phyloP scores from a whole-genome alignment of 2,113 vertebrate species.

The Salvelinus fontinalis region DNA sequence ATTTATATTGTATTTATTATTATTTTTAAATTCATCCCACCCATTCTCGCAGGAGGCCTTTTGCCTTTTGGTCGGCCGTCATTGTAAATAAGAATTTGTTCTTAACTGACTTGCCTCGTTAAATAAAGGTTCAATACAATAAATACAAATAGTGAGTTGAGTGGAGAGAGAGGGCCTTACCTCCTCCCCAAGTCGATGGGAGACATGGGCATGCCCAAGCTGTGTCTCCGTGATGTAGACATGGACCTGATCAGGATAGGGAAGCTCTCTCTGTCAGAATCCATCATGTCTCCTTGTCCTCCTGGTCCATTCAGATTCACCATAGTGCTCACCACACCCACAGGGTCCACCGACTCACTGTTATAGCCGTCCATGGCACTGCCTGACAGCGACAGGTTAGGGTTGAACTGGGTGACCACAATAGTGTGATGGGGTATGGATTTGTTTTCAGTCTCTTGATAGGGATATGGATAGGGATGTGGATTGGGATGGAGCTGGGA shows the following conservation, averaged over 20 bases:
- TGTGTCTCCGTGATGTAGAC: constrained; percentile 82
- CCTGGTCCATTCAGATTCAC: constrained; percentile 43
- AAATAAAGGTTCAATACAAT: too few species aligned
- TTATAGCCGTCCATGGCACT: constrained; percentile 31
- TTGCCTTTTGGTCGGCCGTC: too few species aligned
- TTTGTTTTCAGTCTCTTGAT: background rate
- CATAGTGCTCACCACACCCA: constrained; percentile 31
- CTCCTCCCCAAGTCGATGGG: constrained; percentile 78
- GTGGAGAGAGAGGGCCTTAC: constrained; percentile 59
- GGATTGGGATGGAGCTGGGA: background rate
- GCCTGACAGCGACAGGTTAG: constrained; percentile 16
- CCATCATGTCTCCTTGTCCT: constrained; percentile 28
- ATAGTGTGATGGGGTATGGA: constrained; percentile 23
- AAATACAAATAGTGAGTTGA: too few species aligned
- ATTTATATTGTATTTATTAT: too few species aligned
- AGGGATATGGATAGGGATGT: constrained; percentile 1
- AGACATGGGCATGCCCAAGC: constrained; percentile 83
- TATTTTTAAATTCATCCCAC: too few species aligned
- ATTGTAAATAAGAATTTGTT: too few species aligned
- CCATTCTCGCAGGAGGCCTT: too few species aligned
- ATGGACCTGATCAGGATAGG: constrained; percentile 77
- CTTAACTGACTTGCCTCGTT: too few species aligned
- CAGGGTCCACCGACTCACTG: constrained; percentile 16
- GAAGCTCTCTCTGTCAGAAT: constrained; percentile 63
- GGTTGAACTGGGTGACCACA: constrained; percentile 44